A percentile compares a stretch with the other conserved stretches of the same genome.
Evolutionary conservation across 2,888 invertebrate species (phyloP).

Genomic region (Syrista parreyssii): DNA sequence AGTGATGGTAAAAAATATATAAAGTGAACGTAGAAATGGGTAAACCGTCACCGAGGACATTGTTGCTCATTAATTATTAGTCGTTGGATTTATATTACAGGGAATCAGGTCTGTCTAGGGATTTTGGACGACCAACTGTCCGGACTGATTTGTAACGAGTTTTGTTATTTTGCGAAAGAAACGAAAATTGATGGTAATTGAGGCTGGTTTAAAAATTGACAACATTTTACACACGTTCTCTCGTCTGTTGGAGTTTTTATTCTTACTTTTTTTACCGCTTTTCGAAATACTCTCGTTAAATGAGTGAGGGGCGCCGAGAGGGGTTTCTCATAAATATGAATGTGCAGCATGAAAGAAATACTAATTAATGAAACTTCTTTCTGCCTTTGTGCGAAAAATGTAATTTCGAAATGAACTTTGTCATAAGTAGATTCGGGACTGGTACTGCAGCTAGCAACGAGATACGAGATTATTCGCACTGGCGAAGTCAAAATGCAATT

Average conservation of each 20-base stretch:
- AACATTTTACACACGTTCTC: too few species aligned
- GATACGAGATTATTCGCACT: background rate
- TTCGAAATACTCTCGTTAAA: too few species aligned
- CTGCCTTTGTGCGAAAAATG: background rate
- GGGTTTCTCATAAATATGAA: too few species aligned
- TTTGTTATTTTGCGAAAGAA: background rate
- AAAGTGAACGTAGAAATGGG: constrained; percentile 15
- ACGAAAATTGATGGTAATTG: too few species aligned
- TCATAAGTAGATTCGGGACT: background rate
- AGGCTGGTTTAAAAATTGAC: too few species aligned
- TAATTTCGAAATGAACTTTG: background rate
- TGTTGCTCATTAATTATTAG: background rate
- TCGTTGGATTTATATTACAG: background rate
- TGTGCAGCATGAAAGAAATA: too few species aligned
- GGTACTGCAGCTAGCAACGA: background rate
- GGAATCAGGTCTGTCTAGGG: background rate
- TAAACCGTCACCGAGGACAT: background rate
- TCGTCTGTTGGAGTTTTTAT: background rate
- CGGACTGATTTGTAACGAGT: background rate
- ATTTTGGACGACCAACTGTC: background rate
- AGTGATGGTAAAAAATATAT: constrained; percentile 18
- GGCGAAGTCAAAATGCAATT: background rate
- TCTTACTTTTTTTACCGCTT: background rate
- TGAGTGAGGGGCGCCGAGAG: too few species aligned
- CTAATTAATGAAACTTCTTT: background rate